Conservation (phyloP, 2,888 invertebrate genomes). For the Apotomis turbidana region DNA sequence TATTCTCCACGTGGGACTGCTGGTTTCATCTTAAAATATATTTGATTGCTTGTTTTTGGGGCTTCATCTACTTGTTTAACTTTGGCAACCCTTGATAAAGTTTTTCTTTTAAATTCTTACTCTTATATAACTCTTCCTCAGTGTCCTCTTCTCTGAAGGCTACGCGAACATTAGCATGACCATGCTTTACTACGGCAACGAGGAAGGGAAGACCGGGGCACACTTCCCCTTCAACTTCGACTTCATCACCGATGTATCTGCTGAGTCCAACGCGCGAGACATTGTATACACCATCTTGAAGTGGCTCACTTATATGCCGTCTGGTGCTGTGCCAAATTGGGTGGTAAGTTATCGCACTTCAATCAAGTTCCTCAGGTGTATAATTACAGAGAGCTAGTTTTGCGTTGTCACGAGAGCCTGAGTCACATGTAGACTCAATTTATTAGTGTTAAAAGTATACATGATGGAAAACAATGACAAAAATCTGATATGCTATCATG, state of each 20-base stretch:
- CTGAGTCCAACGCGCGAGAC: conserved; percentile 73
- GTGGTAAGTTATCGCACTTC: conserved; percentile 73
- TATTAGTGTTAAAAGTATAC: too few species aligned
- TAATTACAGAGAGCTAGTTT: too few species aligned
- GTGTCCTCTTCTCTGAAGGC: conserved; percentile 85
- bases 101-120: background rate
- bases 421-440: too few species aligned
- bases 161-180: conserved; percentile 82
- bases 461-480: too few species aligned
- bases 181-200: conserved; percentile 85
- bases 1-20: too few species aligned
- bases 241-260: conserved; percentile 79
- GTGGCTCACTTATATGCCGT: conserved; percentile 85
- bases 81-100: too few species aligned
- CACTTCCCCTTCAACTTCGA: conserved; percentile 88
- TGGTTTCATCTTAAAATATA: too few species aligned
- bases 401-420: too few species aligned
- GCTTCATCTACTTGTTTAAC: too few species aligned
- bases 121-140: conserved; percentile 47
- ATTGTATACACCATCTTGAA: conserved; percentile 77
- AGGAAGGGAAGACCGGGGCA: conserved; percentile 69
- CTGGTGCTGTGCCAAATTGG: conserved; percentile 85
- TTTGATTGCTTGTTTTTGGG: too few species aligned
- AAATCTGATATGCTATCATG: too few species aligned
- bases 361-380: background rate